Evolutionary conservation across 2,888 invertebrate species (phyloP).

Genomic region (Caenorhabditis angaria): DNA sequence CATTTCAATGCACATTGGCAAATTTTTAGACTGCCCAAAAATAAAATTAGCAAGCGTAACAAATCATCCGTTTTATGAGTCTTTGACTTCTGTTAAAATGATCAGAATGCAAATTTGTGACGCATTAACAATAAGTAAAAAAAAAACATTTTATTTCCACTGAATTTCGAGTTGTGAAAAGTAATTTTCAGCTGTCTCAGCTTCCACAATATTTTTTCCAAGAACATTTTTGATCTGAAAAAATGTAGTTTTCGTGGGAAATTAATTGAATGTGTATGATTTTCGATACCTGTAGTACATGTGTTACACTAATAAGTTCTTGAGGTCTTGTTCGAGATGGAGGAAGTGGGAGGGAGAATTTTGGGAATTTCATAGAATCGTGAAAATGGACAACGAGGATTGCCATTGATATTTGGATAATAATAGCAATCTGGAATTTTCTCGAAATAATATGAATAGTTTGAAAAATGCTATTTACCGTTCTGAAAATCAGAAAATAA

Average conservation of each 20-base stretch:
- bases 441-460: not conserved
- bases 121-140: no score
- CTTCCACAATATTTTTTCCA: slow-evolving; percentile 31
- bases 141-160: slow-evolving; percentile 29
- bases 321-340: not conserved
- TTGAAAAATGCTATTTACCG: slow-evolving; percentile 20
- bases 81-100: not conserved
- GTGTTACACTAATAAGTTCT: not conserved
- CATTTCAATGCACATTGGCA: no score
- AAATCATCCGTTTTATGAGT: no score
- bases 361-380: slow-evolving; percentile 31
- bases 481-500: slow-evolving; percentile 31
- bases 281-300: not conserved
- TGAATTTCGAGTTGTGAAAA: slow-evolving; percentile 29
- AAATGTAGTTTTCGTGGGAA: not conserved
- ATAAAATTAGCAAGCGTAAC: no score
- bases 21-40: no score
- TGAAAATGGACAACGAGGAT: slow-evolving; percentile 34
- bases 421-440: slow-evolving; percentile 27
- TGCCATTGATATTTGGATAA: slow-evolving; percentile 37
- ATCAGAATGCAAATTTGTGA: not conserved
- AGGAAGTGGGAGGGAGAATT: not conserved
- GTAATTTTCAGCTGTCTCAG: slow-evolving; percentile 23
- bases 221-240: slow-evolving; percentile 39
- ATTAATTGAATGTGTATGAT: not conserved